A percentile compares a stretch with the other conserved stretches of the same genome.
phyloP scores from a whole-genome alignment of 1,140 invertebrate genomes.

The Archegozetes longisetosus region DNA sequence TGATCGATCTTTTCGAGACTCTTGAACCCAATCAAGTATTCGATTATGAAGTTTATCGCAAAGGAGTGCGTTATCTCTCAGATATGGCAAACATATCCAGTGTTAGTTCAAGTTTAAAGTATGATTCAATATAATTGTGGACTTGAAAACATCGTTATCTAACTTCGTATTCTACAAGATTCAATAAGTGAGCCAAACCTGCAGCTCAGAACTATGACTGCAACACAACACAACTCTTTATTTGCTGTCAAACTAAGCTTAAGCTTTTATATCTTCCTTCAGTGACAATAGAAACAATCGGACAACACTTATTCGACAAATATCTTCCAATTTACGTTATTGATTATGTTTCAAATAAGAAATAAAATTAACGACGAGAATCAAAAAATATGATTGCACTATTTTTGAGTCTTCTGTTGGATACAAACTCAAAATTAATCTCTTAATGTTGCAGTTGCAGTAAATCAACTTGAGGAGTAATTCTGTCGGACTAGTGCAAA shows the following conservation, averaged over 20 bases:
- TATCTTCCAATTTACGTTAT: no score
- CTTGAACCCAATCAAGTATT: constrained; percentile 28
- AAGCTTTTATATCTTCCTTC: constrained; percentile 29
- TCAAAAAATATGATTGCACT: no score
- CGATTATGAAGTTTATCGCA: constrained; percentile 26
- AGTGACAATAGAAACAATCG: constrained; percentile 30
- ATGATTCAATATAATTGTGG: constrained; percentile 27
- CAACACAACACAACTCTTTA: constrained; percentile 30
- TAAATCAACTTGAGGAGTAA: no score
- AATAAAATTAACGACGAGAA: no score
- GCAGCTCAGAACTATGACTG: constrained; percentile 31
- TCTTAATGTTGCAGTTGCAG: no score
- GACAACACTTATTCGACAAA: constrained; percentile 15
- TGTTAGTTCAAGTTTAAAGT: constrained; percentile 30
- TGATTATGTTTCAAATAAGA: no score
- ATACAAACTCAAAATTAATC: no score
- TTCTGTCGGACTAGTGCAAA: no score
- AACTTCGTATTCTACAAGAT: constrained; percentile 29
- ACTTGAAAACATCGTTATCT: constrained; percentile 21
- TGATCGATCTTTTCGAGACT: constrained; percentile 23
- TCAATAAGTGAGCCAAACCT: constrained; percentile 29
- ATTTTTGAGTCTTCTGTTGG: no score
- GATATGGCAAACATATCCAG: constrained; percentile 26
- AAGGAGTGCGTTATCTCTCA: constrained; percentile 20
- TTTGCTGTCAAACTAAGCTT: constrained; percentile 27